Conservation (phyloP, 2,888 invertebrate genomes). For the Kuschelorhynchus macadamiae region DNA sequence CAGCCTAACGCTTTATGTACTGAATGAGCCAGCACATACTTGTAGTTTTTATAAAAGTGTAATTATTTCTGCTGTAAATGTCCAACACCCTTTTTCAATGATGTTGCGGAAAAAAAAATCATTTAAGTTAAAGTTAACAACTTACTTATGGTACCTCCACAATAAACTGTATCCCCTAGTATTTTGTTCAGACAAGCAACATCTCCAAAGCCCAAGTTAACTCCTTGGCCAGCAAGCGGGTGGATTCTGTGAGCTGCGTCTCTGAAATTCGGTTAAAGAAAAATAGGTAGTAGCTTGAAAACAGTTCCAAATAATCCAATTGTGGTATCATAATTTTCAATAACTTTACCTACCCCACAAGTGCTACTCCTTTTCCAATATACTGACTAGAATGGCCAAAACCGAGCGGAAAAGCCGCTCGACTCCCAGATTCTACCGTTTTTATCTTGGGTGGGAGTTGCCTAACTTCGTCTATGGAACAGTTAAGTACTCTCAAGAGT, state of each 20-base stretch:
- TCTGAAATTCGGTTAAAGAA: constrained; percentile 66
- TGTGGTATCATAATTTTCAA: too few relatives aligned
- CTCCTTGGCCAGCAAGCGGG: constrained; percentile 97
- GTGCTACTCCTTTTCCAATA: constrained; percentile 82
- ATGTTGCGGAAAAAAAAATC: too few relatives aligned
- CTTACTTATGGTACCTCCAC: constrained; percentile 82
- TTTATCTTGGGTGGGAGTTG: constrained; percentile 78
- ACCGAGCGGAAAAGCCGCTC: constrained; percentile 93
- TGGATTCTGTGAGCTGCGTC: constrained; percentile 94
- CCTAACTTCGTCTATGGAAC: constrained; percentile 63
- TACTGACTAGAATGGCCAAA: constrained; percentile 93
- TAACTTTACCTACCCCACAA: constrained; percentile 96
- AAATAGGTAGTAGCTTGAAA: too few relatives aligned
- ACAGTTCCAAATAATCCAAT: neutral
- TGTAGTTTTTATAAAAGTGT: too few relatives aligned
- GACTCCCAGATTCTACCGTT: constrained; percentile 73
- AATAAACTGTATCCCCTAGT: constrained; percentile 79
- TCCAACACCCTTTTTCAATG: too few relatives aligned
- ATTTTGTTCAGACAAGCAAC: constrained; percentile 80
- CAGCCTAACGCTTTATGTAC: too few relatives aligned
- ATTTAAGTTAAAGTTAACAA: too few relatives aligned
- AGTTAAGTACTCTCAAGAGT: constrained; percentile 66
- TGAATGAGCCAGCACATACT: too few relatives aligned
- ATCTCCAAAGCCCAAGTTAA: constrained; percentile 98
- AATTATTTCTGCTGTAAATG: too few relatives aligned